These are phyloP conservation scores for Dufourea novaeangliae DNA, from an alignment of 1,140 invertebrate species.

Conservation along the genomic window DNA sequence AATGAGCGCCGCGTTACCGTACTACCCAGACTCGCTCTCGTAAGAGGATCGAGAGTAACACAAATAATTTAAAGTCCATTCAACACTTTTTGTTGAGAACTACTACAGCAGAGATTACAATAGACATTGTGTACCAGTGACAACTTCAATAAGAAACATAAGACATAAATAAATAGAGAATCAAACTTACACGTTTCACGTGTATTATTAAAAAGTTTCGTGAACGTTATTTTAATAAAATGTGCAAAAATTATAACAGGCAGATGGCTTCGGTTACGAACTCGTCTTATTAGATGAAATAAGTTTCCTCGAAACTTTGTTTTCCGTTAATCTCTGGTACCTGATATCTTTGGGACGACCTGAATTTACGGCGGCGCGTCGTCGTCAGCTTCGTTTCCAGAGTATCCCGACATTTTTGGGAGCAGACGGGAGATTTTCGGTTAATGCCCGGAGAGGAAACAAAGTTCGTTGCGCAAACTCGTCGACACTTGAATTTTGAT, in stretches of 20 bases:
- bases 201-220: background rate
- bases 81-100: background rate
- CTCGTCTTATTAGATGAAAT: background rate
- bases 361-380: background rate
- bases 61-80: constrained; percentile 7
- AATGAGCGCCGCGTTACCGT: background rate
- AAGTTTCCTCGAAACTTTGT: background rate
- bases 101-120: background rate
- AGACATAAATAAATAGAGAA: background rate
- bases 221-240: background rate
- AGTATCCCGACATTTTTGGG: background rate
- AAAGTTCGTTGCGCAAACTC: constrained; percentile 29
- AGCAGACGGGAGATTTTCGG: constrained; percentile 24
- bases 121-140: background rate
- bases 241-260: background rate
- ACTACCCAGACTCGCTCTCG: background rate
- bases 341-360: background rate
- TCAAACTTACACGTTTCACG: background rate
- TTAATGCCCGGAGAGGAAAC: constrained; percentile 11
- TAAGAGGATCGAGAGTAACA: background rate
- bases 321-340: background rate
- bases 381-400: background rate
- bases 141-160: background rate
- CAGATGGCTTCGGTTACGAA: constrained; percentile 1
- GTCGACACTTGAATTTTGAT: constrained; percentile 34